phyloP scores from a whole-genome alignment of 2,888 invertebrate species.

The Himalopsyche tibetana region DNA sequence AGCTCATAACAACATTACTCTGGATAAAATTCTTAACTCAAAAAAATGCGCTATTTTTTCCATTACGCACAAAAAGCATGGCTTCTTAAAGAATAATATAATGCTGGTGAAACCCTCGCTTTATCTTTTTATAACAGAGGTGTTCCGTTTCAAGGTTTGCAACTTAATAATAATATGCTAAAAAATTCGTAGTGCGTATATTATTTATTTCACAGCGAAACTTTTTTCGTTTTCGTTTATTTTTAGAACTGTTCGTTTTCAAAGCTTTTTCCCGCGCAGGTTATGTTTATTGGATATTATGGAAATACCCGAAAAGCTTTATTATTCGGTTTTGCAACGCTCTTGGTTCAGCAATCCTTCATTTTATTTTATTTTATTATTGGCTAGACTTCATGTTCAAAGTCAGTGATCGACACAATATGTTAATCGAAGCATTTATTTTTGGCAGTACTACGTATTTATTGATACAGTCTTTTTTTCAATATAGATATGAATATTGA shows the following conservation, averaged over 20 bases:
- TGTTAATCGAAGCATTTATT: not conserved
- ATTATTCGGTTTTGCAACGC: not conserved
- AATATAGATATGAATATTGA: too few species aligned
- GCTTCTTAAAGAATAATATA: not conserved
- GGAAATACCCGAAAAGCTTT: not conserved
- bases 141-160: not conserved
- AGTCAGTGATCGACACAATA: not conserved
- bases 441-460: not conserved
- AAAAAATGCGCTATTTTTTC: slow-evolving; percentile 24
- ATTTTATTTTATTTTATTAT: not conserved
- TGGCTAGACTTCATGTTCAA: not conserved
- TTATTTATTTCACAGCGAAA: not conserved
- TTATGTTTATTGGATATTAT: not conserved
- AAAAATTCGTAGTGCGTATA: not conserved
- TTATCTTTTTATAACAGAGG: not conserved
- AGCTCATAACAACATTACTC: not conserved
- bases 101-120: not conserved
- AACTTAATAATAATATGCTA: not conserved
- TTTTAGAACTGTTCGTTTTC: slow-evolving; percentile 6
- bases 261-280: not conserved
- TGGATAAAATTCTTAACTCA: not conserved
- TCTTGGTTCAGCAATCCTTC: not conserved
- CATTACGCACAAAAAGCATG: not conserved
- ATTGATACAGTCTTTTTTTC: too few species aligned
- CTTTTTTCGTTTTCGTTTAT: not conserved